Percentiles rank a stretch among this genome's conserved stretches.
Conservation (phyloP, 2,888 invertebrate genomes). For the Leptura quadrifasciata region DNA sequence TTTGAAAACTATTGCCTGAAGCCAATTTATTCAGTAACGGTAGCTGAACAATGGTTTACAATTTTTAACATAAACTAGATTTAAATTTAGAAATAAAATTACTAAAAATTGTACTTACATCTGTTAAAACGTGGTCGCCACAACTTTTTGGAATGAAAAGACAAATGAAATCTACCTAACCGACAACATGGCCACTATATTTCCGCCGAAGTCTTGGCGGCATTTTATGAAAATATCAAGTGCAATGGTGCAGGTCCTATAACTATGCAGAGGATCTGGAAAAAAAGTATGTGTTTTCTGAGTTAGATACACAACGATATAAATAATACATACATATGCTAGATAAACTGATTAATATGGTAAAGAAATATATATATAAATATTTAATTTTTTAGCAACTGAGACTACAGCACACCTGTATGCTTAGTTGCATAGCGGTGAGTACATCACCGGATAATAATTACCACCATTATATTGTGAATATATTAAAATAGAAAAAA, state of each 20-base stretch:
- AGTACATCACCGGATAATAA: too few relatives aligned
- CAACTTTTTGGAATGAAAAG: conserved; percentile 63
- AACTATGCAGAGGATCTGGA: not conserved
- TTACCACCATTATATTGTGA: too few relatives aligned
- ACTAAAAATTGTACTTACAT: conserved; percentile 66
- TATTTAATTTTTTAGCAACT: not conserved
- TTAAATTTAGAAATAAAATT: not conserved
- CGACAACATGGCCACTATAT: conserved; percentile 57
- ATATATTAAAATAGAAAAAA: too few relatives aligned
- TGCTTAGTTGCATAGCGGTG: not conserved
- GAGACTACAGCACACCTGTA: not conserved
- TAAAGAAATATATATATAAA: too few relatives aligned
- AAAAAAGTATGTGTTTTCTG: too few relatives aligned
- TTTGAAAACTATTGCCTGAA: not conserved
- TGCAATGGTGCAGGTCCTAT: not conserved
- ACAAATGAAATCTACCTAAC: conserved; percentile 63
- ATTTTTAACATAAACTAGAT: not conserved
- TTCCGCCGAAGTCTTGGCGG: conserved; percentile 37
- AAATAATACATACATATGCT: too few relatives aligned
- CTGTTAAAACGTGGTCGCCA: conserved; percentile 70
- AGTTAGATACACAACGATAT: too few relatives aligned
- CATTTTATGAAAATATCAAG: conserved; percentile 5
- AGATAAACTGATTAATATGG: too few relatives aligned
- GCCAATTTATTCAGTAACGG: not conserved
- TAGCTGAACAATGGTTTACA: not conserved